Percentiles rank a stretch among this genome's conserved stretches.
phyloP scores from a whole-genome alignment of 2,113 vertebrate species.

The Percopsis transmontana region DNA sequence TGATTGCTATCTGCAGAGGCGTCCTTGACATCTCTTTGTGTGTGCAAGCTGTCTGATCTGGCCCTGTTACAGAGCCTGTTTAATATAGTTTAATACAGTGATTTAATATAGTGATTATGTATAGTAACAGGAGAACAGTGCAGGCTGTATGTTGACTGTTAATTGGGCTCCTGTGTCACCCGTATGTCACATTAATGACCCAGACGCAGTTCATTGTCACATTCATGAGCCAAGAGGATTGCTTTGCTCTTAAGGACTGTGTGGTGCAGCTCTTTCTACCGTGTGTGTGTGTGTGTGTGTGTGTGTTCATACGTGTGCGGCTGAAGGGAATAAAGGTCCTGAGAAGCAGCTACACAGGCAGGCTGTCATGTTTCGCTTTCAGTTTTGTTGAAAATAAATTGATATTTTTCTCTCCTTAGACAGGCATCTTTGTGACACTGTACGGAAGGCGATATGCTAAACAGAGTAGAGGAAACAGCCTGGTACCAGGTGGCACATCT shows the following conservation, averaged over 20 bases:
- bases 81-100: slow-evolving; percentile 59
- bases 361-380: neutral
- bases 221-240: slow-evolving; percentile 72
- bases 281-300: slow-evolving; percentile 9
- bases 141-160: slow-evolving; percentile 69
- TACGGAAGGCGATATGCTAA: slow-evolving; percentile 9
- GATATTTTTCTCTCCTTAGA: neutral
- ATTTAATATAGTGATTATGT: slow-evolving; percentile 65
- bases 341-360: slow-evolving; percentile 38
- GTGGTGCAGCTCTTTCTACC: slow-evolving; percentile 42
- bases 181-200: slow-evolving; percentile 80
- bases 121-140: slow-evolving; percentile 60
- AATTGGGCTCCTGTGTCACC: slow-evolving; percentile 76
- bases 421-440: slow-evolving; percentile 19
- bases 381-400: neutral
- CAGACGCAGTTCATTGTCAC: slow-evolving; percentile 74
- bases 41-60: slow-evolving; percentile 49
- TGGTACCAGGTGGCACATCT: slow-evolving; percentile 27
- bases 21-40: slow-evolving; percentile 39
- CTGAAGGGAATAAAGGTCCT: slow-evolving; percentile 41
- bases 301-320: slow-evolving; percentile 5
- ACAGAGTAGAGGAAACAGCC: slow-evolving; percentile 19
- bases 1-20: slow-evolving; percentile 10
- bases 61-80: slow-evolving; percentile 35
- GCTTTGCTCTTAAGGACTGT: slow-evolving; percentile 49